Base-by-base conservation (phyloP, 2,888 invertebrate species). In the Polia nebulosa region DNA sequence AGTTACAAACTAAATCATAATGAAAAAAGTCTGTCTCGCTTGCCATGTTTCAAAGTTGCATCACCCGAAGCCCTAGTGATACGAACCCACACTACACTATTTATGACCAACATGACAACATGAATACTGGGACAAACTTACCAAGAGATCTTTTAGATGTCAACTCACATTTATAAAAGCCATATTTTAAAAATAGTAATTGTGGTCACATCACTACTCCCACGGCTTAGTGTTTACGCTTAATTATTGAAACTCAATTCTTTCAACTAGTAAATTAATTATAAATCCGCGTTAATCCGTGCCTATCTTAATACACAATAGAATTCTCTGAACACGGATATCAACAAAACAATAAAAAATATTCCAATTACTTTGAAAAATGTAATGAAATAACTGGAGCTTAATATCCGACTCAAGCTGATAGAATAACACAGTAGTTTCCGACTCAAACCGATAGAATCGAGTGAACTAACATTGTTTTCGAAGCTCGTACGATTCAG, bases 401-500 rank as follows among this genome's bases (percentile, higher is more conserved):
- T 65, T 52, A 51, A 57, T 71, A 41, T 34, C 29, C 32, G 13
- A 15, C 29, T 41, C 11, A 25, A 36, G 22, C n/a, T 51, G 17
- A 39, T 53, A 58, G 59, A 75, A 69, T 69, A 39, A 47, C 13
- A 39, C 25, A 44, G 27, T 39, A 65, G 45, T 63, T 62, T 59
- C 72, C 29, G 29, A 51, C 51, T 51, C n/a, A 20, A n/a, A 20
- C 20, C 6, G 11, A 41, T 36, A 55, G 53, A 67, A 68, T 60
- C n/a, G 60, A 58, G 36, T 62, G 39, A 3, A 25, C 53, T 67
- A 39, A 71, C 71, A 74, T 78, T 77, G 74, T 79, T 79, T 74
- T 71, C 59, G 56, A 52, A 63, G 57, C 62, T 60, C 45, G 27
- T 47, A 52, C 62, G 58, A 72, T 55, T 61, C 64, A 72, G 72